Conservation (phyloP, 1,140 invertebrate genomes). For the Linepithema humile region DNA sequence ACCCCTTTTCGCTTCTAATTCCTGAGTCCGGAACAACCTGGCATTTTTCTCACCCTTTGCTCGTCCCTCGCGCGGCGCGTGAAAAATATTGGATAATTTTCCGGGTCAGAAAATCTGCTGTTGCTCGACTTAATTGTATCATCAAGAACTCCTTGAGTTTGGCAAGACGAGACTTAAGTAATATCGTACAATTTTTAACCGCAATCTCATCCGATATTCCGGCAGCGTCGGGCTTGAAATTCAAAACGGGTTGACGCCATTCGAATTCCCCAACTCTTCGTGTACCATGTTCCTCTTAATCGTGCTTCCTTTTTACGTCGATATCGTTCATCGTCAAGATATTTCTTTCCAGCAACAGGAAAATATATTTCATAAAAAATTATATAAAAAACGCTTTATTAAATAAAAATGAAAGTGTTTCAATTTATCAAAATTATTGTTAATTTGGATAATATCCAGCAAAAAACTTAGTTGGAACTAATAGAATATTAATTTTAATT, state of each 20-base stretch:
- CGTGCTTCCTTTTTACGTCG: neutral
- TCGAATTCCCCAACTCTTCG: slow-evolving; percentile 10
- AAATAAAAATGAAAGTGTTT: no score
- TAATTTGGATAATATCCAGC: neutral
- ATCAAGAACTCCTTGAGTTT: slow-evolving; percentile 81
- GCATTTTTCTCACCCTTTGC: slow-evolving; percentile 80
- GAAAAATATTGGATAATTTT: slow-evolving; percentile 85
- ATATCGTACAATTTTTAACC: slow-evolving; percentile 84
- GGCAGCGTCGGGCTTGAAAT: slow-evolving; percentile 64
- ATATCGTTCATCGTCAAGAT: neutral
- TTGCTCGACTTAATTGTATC: slow-evolving; percentile 84
- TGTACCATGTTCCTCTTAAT: slow-evolving; percentile 5
- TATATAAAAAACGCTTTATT: neutral
- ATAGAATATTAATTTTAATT: neutral
- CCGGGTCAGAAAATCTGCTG: slow-evolving; percentile 80
- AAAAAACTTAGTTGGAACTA: neutral
- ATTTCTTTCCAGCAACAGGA: neutral
- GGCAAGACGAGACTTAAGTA: slow-evolving; percentile 77
- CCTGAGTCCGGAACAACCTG: slow-evolving; percentile 74
- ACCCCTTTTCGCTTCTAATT: slow-evolving; percentile 75
- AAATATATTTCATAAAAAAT: neutral
- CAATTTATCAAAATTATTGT: neutral
- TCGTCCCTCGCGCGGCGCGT: slow-evolving; percentile 62
- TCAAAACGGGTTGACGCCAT: slow-evolving; percentile 51
- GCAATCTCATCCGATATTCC: slow-evolving; percentile 79